Evolutionary conservation across 2,888 invertebrate genomes (phyloP).

Genomic region (Pammene aurita): DNA sequence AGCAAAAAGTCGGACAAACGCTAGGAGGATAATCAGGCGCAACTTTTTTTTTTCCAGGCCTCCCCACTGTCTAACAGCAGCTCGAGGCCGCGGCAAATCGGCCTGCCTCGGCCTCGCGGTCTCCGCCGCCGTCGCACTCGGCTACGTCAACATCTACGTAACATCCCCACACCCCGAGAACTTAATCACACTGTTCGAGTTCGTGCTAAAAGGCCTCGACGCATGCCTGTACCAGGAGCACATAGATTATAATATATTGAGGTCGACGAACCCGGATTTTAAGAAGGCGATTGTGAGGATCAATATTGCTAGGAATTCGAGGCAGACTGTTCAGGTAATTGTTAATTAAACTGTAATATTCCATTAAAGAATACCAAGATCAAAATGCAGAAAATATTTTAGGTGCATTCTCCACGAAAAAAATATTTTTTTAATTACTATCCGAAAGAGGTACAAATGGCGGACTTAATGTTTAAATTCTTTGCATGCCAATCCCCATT

Average conservation of each 20-base stretch:
- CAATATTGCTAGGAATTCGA: slow-evolving; percentile 94
- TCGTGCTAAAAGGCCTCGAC: slow-evolving; percentile 97
- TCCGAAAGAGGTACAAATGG: too few relatives aligned
- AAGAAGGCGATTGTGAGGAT: slow-evolving; percentile 98
- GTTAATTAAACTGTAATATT: too few relatives aligned
- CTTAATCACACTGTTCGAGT: slow-evolving; percentile 98
- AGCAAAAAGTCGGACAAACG: too few relatives aligned
- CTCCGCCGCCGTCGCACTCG: slow-evolving; percentile 91
- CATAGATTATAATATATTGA: slow-evolving; percentile 95
- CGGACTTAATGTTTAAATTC: too few relatives aligned
- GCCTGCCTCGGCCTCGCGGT: slow-evolving; percentile 97
- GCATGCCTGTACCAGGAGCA: slow-evolving; percentile 97
- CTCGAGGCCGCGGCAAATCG: slow-evolving; percentile 98
- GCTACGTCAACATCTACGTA: slow-evolving; percentile 97
- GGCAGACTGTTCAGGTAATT: slow-evolving; percentile 94
- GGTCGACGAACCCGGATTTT: slow-evolving; percentile 97
- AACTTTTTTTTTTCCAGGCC: slow-evolving; percentile 83
- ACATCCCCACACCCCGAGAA: slow-evolving; percentile 99
- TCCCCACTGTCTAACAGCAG: slow-evolving; percentile 97
- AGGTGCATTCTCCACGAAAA: too few relatives aligned
- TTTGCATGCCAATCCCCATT: too few relatives aligned
- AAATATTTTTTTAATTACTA: too few relatives aligned
- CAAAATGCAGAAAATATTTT: too few relatives aligned
- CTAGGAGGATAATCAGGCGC: too few relatives aligned
- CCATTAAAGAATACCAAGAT: too few relatives aligned